phyloP scores from a whole-genome alignment of 2,113 vertebrate species.

The Xenotilapia longispinis region DNA sequence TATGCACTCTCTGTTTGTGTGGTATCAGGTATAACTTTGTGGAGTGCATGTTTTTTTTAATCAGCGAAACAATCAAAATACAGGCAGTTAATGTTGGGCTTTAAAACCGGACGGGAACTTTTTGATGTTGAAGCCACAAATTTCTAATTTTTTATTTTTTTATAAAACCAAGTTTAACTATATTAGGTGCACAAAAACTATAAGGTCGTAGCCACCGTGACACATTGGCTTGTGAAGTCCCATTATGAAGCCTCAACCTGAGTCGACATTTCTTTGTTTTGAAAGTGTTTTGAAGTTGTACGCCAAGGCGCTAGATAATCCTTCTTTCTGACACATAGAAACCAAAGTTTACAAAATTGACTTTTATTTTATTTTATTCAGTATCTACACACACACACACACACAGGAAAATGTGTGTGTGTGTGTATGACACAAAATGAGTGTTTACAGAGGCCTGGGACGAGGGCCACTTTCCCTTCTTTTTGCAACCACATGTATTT shows the following conservation, averaged over 20 bases:
- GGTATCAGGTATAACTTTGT: not conserved
- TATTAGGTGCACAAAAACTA: not conserved
- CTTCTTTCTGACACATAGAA: not conserved
- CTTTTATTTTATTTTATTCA: not conserved
- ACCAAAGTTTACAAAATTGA: not conserved
- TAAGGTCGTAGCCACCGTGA: accelerated
- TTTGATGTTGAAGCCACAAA: not conserved
- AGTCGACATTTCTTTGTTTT: not conserved
- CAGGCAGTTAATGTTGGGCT: not conserved
- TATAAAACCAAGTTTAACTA: not conserved
- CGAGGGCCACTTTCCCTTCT: not conserved
- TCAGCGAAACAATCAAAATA: not conserved
- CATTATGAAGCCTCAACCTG: not conserved
- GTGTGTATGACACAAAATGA: not conserved
- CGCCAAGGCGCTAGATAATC: not conserved
- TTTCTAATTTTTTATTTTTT: accelerated
- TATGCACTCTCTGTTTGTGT: not conserved
- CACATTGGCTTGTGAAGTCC: not conserved
- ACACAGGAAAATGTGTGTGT: too few relatives aligned
- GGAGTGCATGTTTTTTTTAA: not conserved
- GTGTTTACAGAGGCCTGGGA: not conserved
- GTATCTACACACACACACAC: too few relatives aligned
- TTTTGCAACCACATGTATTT: not conserved
- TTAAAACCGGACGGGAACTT: not conserved
- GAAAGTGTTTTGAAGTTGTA: not conserved